Evolutionary conservation across 2,113 vertebrate genomes (phyloP).

Genomic region (Procavia capensis): DNA sequence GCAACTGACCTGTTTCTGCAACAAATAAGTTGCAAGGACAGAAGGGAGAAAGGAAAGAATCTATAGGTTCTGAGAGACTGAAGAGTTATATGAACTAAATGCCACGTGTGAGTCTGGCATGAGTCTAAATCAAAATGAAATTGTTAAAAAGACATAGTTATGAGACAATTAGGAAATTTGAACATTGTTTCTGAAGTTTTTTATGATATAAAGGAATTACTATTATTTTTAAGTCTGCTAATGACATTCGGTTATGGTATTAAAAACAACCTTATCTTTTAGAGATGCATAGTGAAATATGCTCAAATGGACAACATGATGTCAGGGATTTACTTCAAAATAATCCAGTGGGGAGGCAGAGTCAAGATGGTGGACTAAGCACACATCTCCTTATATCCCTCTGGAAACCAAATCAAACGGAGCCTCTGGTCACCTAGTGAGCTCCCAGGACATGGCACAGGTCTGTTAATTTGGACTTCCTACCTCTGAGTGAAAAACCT

Average conservation of each 20-base stretch:
- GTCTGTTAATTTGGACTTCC: too few relatives aligned
- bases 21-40: not conserved
- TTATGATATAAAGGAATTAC: not conserved
- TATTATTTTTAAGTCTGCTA: not conserved
- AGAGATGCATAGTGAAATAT: too few relatives aligned
- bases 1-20: not conserved
- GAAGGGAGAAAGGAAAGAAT: not conserved
- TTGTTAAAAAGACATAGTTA: not conserved
- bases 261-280: too few relatives aligned
- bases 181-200: not conserved
- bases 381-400: too few relatives aligned
- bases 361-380: too few relatives aligned
- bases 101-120: not conserved
- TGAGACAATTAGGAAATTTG: not conserved
- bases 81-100: not conserved
- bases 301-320: too few relatives aligned
- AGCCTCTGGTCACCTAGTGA: too few relatives aligned
- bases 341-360: not conserved
- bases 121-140: not conserved
- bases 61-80: not conserved
- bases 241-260: too few relatives aligned
- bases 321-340: slow-evolving; percentile 3
- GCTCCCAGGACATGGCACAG: too few relatives aligned
- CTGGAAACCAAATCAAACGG: too few relatives aligned
- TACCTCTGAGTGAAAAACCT: too few relatives aligned